Evolutionary conservation across 1,140 invertebrate genomes (phyloP), one percentile per base, ranked within the genome.

Genomic region (Hypothenemus hampei): DNA sequence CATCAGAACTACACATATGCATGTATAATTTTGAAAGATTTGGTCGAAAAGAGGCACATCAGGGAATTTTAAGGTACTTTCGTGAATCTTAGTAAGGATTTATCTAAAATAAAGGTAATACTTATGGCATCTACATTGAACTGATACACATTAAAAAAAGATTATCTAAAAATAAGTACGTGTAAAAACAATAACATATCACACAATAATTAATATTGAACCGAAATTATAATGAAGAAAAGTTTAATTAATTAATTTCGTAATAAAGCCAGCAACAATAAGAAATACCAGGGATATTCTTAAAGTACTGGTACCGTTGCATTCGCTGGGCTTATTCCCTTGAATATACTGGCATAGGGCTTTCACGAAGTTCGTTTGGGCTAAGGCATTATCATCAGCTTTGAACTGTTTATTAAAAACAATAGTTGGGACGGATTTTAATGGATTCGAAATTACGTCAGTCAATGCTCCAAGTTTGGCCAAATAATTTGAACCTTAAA

Each of bases 361-460:
- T 26, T 63, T 61, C 0, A 63, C 52, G 51, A 70, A 70, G 45
- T 67, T 62, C n/a, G 37, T 62, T 37, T 65, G 59, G 7, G 68
- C 67, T 39, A 64, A 20, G 8, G 58, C 43, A 19, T 54, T 64
- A 29, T 69, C 67, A 23, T 63, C 61, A 16, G 53, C 35, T 46
- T 65, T 67, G 22, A 61, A 64, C 39, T 55, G 21, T 65, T 74
- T 60, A 22, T 77, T 74, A 60, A 78, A 76, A 4, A 73, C 68
- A 19, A 79, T 68, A 22, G 75, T 77, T 45, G 77, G 77, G n/a
- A 79, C 77, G 15, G 65, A 71, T 36, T 56, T 67, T 18, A 79
- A 61, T 23, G 72, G 68, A 26, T 74, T 67, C 48, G 71, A 65
- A 4, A 78, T 63, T 3, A 59, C 59, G 8, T 62, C 54, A 1